Evolutionary conservation across 2,113 vertebrate genomes (phyloP).

Genomic region (Rousettus leschenaultii): DNA sequence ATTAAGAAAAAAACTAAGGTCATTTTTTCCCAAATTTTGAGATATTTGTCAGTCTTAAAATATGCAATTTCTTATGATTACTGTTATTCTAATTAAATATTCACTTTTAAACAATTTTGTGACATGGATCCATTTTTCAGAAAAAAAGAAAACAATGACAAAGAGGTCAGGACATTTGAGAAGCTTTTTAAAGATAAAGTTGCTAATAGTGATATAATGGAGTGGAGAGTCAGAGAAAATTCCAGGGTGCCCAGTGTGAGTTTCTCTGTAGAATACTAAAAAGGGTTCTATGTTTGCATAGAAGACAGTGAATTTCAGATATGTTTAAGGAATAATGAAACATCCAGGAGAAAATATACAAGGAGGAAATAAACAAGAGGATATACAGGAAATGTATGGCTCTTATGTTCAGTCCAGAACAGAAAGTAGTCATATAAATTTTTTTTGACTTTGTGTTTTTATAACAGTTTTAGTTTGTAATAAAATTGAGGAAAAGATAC

Average conservation of each 20-base stretch:
- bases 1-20: background rate
- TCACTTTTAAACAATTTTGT: background rate
- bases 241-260: fast-evolving
- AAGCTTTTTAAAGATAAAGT: background rate
- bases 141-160: background rate
- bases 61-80: background rate
- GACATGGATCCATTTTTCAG: background rate
- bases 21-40: background rate
- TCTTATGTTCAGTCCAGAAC: background rate
- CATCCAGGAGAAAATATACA: background rate
- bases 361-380: background rate
- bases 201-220: background rate
- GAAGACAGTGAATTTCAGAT: background rate
- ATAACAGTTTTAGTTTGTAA: background rate
- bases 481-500: background rate
- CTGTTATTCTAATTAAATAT: background rate
- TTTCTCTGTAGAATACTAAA: background rate
- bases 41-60: background rate
- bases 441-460: background rate
- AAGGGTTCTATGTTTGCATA: background rate
- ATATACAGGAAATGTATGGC: background rate
- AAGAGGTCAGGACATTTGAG: background rate
- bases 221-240: background rate
- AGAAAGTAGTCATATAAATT: background rate
- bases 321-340: background rate